phyloP scores from a whole-genome alignment of 2,797 vertebrate genomes.

The Nothura maculosa region DNA sequence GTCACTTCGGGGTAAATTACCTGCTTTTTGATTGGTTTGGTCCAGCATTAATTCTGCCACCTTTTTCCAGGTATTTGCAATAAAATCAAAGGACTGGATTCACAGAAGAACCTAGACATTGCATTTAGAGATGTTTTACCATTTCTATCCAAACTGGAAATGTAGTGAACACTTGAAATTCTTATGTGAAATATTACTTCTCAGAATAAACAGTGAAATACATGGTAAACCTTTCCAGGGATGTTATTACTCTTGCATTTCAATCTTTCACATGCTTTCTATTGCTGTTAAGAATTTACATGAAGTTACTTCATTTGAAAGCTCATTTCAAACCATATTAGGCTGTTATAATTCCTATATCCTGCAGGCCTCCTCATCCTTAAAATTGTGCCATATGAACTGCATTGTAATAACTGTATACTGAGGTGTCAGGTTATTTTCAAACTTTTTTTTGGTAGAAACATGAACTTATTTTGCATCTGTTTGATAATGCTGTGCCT shows the following conservation, averaged over 20 bases:
- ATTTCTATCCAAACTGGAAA: neutral
- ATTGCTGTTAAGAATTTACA: conserved; percentile 26
- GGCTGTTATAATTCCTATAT: conserved; percentile 7
- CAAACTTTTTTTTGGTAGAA: neutral
- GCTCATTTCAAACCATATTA: neutral
- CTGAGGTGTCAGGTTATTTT: neutral
- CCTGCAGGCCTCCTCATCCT: conserved; percentile 53
- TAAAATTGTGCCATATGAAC: conserved; percentile 23
- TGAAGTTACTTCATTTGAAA: conserved; percentile 33
- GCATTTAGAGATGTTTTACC: neutral
- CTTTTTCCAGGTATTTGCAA: neutral
- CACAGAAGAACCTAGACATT: neutral
- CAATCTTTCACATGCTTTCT: neutral
- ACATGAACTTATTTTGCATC: neutral
- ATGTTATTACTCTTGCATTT: neutral
- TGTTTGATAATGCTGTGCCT: neutral
- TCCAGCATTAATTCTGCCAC: neutral
- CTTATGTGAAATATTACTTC: neutral
- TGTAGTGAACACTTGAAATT: neutral
- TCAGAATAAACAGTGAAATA: conserved; percentile 10
- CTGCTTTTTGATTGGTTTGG: neutral
- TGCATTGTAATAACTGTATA: neutral
- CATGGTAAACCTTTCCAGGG: conserved; percentile 1
- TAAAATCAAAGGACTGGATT: neutral
- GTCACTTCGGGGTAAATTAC: neutral